Conservation (phyloP, 2,113 vertebrate genomes). For the Percina caprodes region DNA sequence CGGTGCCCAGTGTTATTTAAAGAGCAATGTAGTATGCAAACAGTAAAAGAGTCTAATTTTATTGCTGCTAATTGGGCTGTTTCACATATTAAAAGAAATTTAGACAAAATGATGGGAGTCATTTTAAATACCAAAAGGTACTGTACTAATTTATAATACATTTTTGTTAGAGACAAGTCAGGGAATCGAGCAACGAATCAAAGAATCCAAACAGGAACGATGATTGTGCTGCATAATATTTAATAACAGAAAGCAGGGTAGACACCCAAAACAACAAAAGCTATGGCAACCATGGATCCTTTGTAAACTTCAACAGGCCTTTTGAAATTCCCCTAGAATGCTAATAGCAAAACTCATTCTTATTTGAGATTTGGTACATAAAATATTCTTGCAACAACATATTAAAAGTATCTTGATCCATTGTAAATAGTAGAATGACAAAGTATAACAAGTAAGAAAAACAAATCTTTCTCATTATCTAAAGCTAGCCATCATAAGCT, state of each 20-base stretch:
- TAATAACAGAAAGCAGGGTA: constrained; percentile 33
- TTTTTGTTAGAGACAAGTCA: background rate
- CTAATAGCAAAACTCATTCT: background rate
- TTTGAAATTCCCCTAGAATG: background rate
- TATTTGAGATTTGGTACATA: background rate
- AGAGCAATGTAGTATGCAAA: constrained; percentile 34
- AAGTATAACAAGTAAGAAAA: too few relatives aligned
- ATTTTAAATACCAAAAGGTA: background rate
- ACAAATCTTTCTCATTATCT: background rate
- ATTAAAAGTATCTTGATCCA: background rate
- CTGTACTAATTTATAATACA: too few relatives aligned
- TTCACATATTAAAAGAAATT: background rate
- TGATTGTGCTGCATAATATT: constrained; percentile 48
- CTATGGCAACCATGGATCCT: background rate
- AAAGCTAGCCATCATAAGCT: background rate
- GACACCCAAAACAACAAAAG: constrained; percentile 23
- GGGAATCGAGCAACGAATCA: constrained; percentile 2
- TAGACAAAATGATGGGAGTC: background rate
- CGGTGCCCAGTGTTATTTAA: constrained; percentile 48
- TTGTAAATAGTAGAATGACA: background rate
- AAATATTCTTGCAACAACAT: background rate
- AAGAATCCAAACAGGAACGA: constrained; percentile 12
- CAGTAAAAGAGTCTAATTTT: constrained; percentile 15
- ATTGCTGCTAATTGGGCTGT: constrained; percentile 7
- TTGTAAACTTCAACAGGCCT: background rate